phyloP scores from a whole-genome alignment of 2,888 invertebrate species.

The Drosophila acutilabella region DNA sequence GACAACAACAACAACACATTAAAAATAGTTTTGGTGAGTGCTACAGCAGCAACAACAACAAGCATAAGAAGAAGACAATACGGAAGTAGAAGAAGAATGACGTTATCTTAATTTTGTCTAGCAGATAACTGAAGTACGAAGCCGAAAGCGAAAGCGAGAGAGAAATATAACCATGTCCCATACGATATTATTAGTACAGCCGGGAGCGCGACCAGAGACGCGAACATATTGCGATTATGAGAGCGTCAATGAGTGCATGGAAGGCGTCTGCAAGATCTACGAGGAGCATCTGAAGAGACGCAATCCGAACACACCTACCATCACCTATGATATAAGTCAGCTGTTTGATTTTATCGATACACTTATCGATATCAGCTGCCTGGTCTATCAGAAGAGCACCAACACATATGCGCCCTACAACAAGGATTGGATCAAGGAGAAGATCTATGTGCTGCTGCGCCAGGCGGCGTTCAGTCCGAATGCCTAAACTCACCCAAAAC shows the following conservation, averaged over 20 bases:
- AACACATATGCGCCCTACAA: conserved; percentile 99
- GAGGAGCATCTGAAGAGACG: conserved; percentile 98
- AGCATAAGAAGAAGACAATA: not conserved
- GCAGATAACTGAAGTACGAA: too few relatives aligned
- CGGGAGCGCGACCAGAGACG: conserved; percentile 96
- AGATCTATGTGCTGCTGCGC: conserved; percentile 96
- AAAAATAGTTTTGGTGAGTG: conserved; percentile 24
- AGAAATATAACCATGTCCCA: conserved; percentile 89
- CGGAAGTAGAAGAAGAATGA: not conserved
- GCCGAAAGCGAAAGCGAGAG: conserved; percentile 1
- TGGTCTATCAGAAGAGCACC: conserved; percentile 97
- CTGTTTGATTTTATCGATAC: conserved; percentile 99
- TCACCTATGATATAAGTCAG: conserved; percentile 99
- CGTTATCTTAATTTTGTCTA: not conserved
- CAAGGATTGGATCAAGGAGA: conserved; percentile 99
- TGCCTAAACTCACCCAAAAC: conserved; percentile 40
- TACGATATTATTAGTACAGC: conserved; percentile 98
- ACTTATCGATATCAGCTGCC: conserved; percentile 96
- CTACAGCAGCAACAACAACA: not conserved
- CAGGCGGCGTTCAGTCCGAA: conserved; percentile 91
- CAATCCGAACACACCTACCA: conserved; percentile 97
- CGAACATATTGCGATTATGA: conserved; percentile 99
- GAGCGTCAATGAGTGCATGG: conserved; percentile 98
- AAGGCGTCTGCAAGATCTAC: conserved; percentile 99
- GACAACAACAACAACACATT: not conserved